Conservation (phyloP, 2,797 vertebrate genomes). For the Poecile montanus region DNA sequence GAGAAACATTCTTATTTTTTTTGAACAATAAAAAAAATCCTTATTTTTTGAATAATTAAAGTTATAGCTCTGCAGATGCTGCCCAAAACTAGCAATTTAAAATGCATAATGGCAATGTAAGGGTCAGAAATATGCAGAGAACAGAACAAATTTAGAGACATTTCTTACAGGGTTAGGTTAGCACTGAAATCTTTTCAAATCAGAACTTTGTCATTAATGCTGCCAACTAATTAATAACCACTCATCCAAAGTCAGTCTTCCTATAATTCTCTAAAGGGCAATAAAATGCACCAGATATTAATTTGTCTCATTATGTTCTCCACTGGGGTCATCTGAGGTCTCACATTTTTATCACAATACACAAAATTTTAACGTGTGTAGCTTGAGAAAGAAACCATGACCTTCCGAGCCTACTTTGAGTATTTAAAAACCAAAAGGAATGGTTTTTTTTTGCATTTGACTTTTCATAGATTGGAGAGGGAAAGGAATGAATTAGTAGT, state of each 20-base stretch:
- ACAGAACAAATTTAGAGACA: background rate
- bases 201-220: background rate
- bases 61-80: background rate
- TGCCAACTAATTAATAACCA: background rate
- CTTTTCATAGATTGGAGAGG: background rate
- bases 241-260: background rate
- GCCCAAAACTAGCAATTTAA: background rate
- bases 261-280: background rate
- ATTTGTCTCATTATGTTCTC: slow-evolving; percentile 31
- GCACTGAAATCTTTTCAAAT: background rate
- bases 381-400: slow-evolving; percentile 25
- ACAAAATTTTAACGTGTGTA: slow-evolving; percentile 49
- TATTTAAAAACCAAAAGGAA: background rate
- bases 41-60: background rate
- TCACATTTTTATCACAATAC: slow-evolving; percentile 47
- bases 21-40: background rate
- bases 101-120: background rate
- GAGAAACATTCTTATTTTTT: background rate
- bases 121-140: background rate
- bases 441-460: background rate
- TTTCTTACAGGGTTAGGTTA: background rate
- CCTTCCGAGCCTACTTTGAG: background rate
- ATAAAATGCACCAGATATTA: background rate
- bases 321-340: slow-evolving; percentile 4
- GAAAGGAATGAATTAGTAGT: background rate